Evolutionary conservation across 2,113 vertebrate species (phyloP).

Genomic region (Eulemur rufifrons): DNA sequence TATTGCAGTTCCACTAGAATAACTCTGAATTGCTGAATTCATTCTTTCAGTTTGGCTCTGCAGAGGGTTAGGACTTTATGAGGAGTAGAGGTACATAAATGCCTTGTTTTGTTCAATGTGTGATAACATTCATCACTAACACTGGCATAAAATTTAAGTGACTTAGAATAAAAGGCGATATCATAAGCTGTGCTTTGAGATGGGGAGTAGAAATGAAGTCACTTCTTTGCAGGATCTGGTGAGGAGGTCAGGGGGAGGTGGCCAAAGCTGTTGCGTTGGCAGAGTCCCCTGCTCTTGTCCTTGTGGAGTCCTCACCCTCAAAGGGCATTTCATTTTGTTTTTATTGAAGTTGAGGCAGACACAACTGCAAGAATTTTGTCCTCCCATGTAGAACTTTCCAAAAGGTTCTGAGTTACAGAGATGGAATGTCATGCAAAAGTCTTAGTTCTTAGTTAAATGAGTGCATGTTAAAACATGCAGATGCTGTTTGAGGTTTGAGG

Average conservation of each 20-base stretch:
- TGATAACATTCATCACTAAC: not conserved
- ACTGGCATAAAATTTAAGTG: not conserved
- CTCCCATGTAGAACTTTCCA: not conserved
- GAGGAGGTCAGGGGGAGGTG: not conserved
- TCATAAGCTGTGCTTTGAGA: not conserved
- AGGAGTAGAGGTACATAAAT: not conserved
- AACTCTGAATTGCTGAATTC: not conserved
- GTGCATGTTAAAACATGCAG: not conserved
- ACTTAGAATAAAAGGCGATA: not conserved
- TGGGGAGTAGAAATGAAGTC: not conserved
- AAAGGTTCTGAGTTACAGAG: not conserved
- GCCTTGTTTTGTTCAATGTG: constrained; percentile 23
- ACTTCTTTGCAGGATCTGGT: not conserved
- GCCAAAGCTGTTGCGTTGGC: not conserved
- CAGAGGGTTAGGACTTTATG: constrained; percentile 11
- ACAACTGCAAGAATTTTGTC: not conserved
- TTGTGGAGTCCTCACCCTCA: not conserved
- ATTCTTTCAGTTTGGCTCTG: constrained; percentile 10
- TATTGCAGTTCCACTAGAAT: not conserved
- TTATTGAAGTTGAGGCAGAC: not conserved
- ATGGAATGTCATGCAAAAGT: not conserved
- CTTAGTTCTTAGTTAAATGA: not conserved
- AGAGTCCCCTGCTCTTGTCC: not conserved
- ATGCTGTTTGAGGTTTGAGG: constrained; percentile 85
- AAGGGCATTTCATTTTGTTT: not conserved